Conservation (phyloP, 2,888 invertebrate species). For the Drosophila picticornis region DNA sequence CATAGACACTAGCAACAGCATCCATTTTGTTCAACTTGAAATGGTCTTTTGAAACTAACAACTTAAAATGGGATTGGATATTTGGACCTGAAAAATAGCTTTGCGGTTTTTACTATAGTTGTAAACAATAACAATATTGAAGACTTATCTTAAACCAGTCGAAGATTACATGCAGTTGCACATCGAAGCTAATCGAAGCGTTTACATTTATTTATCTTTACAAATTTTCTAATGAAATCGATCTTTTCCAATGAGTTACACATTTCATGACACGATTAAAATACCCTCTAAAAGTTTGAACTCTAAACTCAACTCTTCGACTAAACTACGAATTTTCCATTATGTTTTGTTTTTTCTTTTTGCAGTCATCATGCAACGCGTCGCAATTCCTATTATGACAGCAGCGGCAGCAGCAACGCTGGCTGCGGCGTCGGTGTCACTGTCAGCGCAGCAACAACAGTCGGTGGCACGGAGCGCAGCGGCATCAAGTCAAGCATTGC, state of each 20-base stretch:
- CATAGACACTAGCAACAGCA: neutral
- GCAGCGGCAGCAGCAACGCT: constrained; percentile 56
- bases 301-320: neutral
- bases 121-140: neutral
- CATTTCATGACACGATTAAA: neutral
- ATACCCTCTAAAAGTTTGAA: neutral
- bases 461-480: constrained; percentile 54
- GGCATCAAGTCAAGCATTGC: constrained; percentile 59
- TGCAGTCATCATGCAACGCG: constrained; percentile 76
- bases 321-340: neutral
- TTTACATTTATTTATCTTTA: too few species aligned
- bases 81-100: neutral
- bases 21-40: neutral
- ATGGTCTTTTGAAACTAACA: neutral
- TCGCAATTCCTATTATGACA: constrained; percentile 79
- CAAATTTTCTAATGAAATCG: neutral
- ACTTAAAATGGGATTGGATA: too few species aligned
- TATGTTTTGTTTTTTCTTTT: neutral
- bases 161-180: neutral
- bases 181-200: neutral
- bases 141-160: neutral
- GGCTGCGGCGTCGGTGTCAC: constrained; percentile 24
- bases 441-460: constrained; percentile 6
- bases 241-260: neutral
- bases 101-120: neutral